Base-by-base conservation (phyloP, 2,113 vertebrate genomes). In the Porphyrio hochstetteri region DNA sequence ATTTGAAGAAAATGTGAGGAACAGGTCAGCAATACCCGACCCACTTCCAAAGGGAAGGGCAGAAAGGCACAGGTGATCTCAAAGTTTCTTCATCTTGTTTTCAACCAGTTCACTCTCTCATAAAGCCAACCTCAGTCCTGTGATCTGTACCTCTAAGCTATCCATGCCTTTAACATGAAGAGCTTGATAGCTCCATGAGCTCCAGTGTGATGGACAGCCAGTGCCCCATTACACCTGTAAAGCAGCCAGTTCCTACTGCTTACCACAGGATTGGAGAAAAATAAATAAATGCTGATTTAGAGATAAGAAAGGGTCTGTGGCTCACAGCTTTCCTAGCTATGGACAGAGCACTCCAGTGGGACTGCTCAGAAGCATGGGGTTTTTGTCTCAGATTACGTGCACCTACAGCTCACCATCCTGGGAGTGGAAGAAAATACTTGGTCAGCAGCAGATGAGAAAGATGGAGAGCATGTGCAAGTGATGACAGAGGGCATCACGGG, bases 111-210 rank as follows among this genome's bases (percentile, higher is more conserved):
- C 7, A 38, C 44, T 86, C 19, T 33, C 11, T 13, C 38, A 56
- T 5, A 48, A 53, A 65, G 23, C 40, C 24, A 70, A 2, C 9
- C 29, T 86, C 65, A 36, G 8, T 48, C 40, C 55, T 44, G 36
- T 28, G 20, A 82, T 21, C 17, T 44, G 18, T 7, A 67, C 9
- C 25, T 55, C 68, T 46, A 25, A 91, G 69, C 24, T 28, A n/a
- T 10, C 21, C 1, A 0, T 40, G 48, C 55, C 59, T 55, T 65
- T 21, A 56, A n/a, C 1, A 8, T 0, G 0, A 0, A 53, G 31
- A 75, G 42, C 11, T 6, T n/a, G 20, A 77, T 10, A 33, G 25
- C 13, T 42, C 33, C 1, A 1, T 36, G 7, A 85, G 23, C 25
- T 55, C 36, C 38, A 40, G 4, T 10, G 7, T 23, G 36, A 87